Conservation (phyloP, 2,888 invertebrate species). For the Clitarchus hookeri region DNA sequence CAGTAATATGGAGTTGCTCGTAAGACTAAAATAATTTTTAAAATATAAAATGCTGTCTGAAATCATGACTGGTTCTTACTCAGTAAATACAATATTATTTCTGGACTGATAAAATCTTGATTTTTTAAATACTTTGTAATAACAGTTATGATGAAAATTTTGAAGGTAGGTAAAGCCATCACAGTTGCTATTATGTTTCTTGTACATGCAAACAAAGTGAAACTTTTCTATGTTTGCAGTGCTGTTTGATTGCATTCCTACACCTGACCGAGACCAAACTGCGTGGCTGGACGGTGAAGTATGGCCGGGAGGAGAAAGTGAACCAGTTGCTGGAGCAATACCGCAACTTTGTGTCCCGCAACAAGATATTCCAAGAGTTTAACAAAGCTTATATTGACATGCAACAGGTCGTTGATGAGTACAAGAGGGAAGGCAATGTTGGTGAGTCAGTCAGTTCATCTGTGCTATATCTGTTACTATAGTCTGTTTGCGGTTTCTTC, state of each 20-base stretch:
- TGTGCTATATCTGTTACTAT: no score
- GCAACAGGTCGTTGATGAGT: slow-evolving; percentile 89
- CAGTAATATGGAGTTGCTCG: no score
- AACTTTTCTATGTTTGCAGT: slow-evolving; percentile 53
- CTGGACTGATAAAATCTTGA: no score
- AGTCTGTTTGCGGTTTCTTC: no score
- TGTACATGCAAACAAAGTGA: no score
- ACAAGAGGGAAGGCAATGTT: slow-evolving; percentile 83
- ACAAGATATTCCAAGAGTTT: slow-evolving; percentile 92
- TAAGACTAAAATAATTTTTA: no score
- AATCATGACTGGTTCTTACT: no score
- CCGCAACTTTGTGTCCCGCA: slow-evolving; percentile 88
- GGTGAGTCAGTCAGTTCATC: slow-evolving; percentile 58
- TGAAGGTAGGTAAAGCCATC: not conserved
- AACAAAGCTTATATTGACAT: slow-evolving; percentile 90
- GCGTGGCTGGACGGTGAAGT: slow-evolving; percentile 87
- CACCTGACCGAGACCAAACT: slow-evolving; percentile 89
- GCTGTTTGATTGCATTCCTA: slow-evolving; percentile 90
- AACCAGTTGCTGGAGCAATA: slow-evolving; percentile 85
- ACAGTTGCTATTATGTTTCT: no score
- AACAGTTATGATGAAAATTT: not conserved
- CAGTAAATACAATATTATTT: no score
- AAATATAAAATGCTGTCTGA: no score
- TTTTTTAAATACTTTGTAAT: not conserved
- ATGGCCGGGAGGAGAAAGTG: slow-evolving; percentile 81